These are phyloP conservation scores for Eucera pruinosa DNA, from an alignment of 2,888 invertebrate species.

Conservation along the genomic window DNA sequence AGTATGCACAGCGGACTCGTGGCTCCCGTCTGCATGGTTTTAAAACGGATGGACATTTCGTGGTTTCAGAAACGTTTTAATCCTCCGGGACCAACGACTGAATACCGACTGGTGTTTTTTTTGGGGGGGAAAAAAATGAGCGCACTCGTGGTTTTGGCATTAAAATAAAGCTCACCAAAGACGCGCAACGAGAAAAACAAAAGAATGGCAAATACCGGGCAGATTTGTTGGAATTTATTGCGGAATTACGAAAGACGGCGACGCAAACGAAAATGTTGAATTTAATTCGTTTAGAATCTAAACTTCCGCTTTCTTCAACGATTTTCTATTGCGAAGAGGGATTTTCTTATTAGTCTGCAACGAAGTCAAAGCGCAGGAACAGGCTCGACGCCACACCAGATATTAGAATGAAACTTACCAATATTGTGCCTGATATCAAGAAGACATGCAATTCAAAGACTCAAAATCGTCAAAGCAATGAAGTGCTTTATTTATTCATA, in stretches of 20 bases:
- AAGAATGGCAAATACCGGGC: background rate
- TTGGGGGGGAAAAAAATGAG: background rate
- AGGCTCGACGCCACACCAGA: no score
- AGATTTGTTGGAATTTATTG: background rate
- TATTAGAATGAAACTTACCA: no score
- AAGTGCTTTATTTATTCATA: no score
- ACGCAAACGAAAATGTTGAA: no score
- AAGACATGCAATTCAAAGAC: background rate
- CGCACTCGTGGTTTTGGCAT: background rate
- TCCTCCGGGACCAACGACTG: background rate
- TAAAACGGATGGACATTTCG: background rate
- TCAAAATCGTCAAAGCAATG: no score
- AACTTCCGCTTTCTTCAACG: no score
- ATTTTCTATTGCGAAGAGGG: no score
- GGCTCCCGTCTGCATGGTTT: background rate
- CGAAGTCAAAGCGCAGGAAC: no score
- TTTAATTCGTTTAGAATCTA: no score
- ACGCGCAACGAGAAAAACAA: background rate
- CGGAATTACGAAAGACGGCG: no score
- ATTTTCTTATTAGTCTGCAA: no score
- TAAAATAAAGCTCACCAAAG: background rate
- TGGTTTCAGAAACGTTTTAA: slow-evolving; percentile 12
- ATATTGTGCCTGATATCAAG: background rate
- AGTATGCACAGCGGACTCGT: background rate
- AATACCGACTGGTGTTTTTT: background rate